Percentiles rank a stretch among this genome's conserved stretches.
Evolutionary conservation across 1,140 invertebrate genomes (phyloP).

Genomic region (Leptoteleia sp.): DNA sequence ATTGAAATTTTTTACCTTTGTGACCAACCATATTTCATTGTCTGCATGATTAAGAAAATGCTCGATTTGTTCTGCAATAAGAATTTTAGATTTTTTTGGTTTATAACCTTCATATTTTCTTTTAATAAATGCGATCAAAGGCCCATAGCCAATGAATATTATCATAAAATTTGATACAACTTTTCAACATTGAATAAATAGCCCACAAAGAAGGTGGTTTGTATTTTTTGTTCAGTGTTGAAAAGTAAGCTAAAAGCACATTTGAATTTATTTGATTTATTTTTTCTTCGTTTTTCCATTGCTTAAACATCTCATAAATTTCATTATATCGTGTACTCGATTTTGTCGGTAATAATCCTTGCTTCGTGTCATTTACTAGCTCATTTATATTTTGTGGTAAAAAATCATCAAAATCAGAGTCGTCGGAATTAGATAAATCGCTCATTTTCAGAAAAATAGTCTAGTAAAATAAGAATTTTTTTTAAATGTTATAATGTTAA

Average conservation of each 20-base stretch:
- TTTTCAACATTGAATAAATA: background rate
- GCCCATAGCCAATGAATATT: background rate
- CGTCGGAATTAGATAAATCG: too few relatives aligned
- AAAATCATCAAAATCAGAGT: too few relatives aligned
- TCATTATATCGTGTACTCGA: too few relatives aligned
- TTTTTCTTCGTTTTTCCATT: too few relatives aligned
- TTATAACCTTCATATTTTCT: background rate
- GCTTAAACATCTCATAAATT: too few relatives aligned
- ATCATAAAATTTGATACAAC: background rate
- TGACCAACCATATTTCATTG: background rate
- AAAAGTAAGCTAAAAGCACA: conserved; percentile 11
- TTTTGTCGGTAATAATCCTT: too few relatives aligned
- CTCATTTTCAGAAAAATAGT: too few relatives aligned
- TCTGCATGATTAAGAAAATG: background rate
- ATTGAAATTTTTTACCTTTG: conserved; percentile 4
- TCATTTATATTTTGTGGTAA: too few relatives aligned
- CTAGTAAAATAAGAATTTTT: too few relatives aligned
- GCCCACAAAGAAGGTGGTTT: background rate
- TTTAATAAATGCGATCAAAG: background rate
- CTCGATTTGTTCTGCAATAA: background rate
- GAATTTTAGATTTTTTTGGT: background rate
- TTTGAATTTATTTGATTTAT: too few relatives aligned
- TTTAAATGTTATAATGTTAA: too few relatives aligned
- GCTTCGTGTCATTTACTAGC: too few relatives aligned
- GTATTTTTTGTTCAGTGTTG: background rate